These are phyloP conservation scores for Hystrix cristata DNA, from an alignment of 2,113 vertebrate genomes.

Conservation along the genomic window DNA sequence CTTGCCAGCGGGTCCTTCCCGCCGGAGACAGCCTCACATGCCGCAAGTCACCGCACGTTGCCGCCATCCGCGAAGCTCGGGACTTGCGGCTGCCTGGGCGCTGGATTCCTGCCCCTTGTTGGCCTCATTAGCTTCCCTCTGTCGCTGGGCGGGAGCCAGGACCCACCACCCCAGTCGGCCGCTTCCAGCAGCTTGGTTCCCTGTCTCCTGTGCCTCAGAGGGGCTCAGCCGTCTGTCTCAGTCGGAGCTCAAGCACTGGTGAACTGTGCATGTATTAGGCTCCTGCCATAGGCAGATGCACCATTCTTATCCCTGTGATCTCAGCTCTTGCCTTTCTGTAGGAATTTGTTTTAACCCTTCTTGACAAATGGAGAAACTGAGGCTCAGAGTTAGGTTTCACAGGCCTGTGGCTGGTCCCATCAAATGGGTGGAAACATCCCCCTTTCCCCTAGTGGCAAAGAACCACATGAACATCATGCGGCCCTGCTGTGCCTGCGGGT, in stretches of 20 bases:
- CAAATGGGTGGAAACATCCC: rapidly evolving
- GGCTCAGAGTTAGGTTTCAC: background rate
- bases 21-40: background rate
- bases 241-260: background rate
- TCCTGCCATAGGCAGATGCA: rapidly evolving
- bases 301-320: rapidly evolving
- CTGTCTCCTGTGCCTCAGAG: background rate
- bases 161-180: background rate
- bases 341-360: background rate
- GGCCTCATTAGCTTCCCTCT: too few species aligned
- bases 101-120: background rate
- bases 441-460: background rate
- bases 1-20: background rate
- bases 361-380: background rate
- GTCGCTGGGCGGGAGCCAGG: background rate
- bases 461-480: rapidly evolving
- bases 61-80: slow-evolving; percentile 21
- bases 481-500: background rate
- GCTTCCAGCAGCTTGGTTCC: rapidly evolving
- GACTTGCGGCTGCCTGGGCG: background rate
- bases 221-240: background rate
- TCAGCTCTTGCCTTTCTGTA: background rate
- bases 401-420: background rate
- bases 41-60: rapidly evolving
- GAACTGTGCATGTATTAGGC: rapidly evolving